A percentile compares a stretch with the other conserved stretches of the same genome.
These are phyloP conservation scores for Lasius fuliginosus DNA, from an alignment of 2,888 invertebrate species.

Conservation along the genomic window DNA sequence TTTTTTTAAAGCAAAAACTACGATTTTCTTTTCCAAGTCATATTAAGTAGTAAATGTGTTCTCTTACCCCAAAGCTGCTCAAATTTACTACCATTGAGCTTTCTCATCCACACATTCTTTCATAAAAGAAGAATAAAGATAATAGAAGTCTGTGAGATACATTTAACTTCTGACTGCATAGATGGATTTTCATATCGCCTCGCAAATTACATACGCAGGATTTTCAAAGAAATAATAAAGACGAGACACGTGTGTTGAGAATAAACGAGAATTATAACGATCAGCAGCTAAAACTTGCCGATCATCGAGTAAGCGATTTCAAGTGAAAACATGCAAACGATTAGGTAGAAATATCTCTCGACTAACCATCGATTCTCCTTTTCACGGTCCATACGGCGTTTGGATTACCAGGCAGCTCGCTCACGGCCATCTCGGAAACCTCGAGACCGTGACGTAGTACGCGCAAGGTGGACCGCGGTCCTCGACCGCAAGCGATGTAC, in stretches of 20 bases:
- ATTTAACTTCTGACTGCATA: conserved; percentile 2
- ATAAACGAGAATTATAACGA: background rate
- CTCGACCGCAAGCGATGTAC: conserved; percentile 98
- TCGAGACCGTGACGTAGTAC: conserved; percentile 98
- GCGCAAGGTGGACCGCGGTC: conserved; percentile 96
- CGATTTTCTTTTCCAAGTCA: conserved; percentile 17
- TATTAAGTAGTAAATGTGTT: conserved; percentile 20
- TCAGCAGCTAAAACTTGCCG: conserved; percentile 43
- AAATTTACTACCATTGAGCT: conserved; percentile 42
- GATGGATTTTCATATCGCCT: background rate
- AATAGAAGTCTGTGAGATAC: conserved; percentile 1
- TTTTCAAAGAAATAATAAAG: background rate
- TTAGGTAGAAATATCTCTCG: conserved; percentile 61
- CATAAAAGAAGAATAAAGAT: background rate
- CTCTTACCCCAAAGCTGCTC: conserved; percentile 45
- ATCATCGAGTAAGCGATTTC: conserved; percentile 40
- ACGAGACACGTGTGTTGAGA: conserved; percentile 9
- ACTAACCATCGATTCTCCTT: conserved; percentile 97
- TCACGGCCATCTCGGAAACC: conserved; percentile 99
- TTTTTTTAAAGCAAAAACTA: conserved; percentile 46
- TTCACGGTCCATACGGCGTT: conserved; percentile 99
- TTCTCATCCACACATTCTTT: conserved; percentile 17
- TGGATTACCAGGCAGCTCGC: conserved; percentile 99
- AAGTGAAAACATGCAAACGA: conserved; percentile 67
- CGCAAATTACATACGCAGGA: background rate